Evolutionary conservation across 1,140 invertebrate species (phyloP), one percentile per base, ranked within the genome.

Genomic region (Halyomorpha halys): DNA sequence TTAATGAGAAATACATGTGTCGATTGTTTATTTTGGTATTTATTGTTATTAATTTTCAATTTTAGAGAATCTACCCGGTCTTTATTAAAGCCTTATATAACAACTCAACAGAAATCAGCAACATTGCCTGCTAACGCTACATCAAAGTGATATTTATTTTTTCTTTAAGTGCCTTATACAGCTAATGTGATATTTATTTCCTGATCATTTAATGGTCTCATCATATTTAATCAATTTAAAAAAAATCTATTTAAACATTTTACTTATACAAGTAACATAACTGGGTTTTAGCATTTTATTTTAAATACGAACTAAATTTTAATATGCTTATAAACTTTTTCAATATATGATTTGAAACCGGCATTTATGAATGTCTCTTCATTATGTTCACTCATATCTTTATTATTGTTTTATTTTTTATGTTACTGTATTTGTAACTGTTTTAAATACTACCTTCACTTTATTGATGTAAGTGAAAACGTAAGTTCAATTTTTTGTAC

Each of bases 1-100:
- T n/a, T n/a, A n/a, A n/a, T n/a, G n/a, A n/a, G n/a, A n/a, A n/a
- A 60, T 44, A 25, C 1, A 13, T 64, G 4, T 59, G 18, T 44
- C n/a, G 23, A 16, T 25, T 13, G 23, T 49, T 54, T 0, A 61
- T 62, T 51, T 62, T 64, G 39, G 34, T 64, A 13, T 54, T 30
- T 34, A 63, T 30, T 21, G 18, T 64, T 49, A 61, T 63, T n/a
- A 39, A 59, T 67, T 64, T 62, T 15, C 67, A 47, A 65, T 69
- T 68, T 44, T 67, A 88, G 86, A 75, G 86, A 88, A 74, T 87
- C 85, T 2, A 86, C 85, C 71, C 81, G 84, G 70, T 87, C 86
- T 65, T 83, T 82, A 67, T 73, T 86, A 70, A 74, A 69, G 70
- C 69, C 71, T 62, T 73, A 65, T 56, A 59, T 61, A 16, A 63